Percentiles rank a stretch among this genome's conserved stretches.
Conservation (phyloP, 2,113 vertebrate species). For the Cyprinodon tularosa region DNA sequence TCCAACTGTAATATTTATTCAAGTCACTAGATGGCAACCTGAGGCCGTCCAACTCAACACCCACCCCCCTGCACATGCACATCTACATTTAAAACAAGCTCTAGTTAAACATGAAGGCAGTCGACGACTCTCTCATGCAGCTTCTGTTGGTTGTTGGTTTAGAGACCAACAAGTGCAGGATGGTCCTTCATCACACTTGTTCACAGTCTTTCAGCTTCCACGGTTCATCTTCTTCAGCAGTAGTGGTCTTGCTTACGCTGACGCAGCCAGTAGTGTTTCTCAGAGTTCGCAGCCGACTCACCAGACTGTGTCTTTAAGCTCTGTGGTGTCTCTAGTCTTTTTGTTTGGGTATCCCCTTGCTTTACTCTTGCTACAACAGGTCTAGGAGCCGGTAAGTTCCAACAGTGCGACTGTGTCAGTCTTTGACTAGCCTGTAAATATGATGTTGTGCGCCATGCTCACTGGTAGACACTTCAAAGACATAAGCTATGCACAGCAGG, state of each 20-base stretch:
- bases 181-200: constrained; percentile 49
- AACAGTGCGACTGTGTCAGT: constrained; percentile 78
- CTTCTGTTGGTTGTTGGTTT: constrained; percentile 64
- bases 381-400: constrained; percentile 47
- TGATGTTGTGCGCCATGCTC: constrained; percentile 95
- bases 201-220: constrained; percentile 46
- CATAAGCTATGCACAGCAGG: constrained; percentile 91
- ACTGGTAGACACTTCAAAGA: constrained; percentile 94
- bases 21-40: constrained; percentile 70
- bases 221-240: constrained; percentile 55
- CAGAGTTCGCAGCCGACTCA: constrained; percentile 42
- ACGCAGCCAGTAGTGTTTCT: constrained; percentile 31
- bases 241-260: constrained; percentile 41
- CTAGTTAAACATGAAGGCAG: constrained; percentile 73
- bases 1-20: constrained; percentile 40
- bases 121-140: constrained; percentile 74
- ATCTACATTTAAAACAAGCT: constrained; percentile 74
- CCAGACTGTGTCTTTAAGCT: constrained; percentile 52
- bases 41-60: constrained; percentile 52
- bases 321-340: constrained; percentile 55
- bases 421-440: constrained; percentile 95
- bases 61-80: constrained; percentile 63
- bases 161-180: constrained; percentile 57
- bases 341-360: constrained; percentile 51
- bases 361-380: constrained; percentile 53